Percentiles rank a stretch among this genome's conserved stretches.
Conservation (phyloP, 1,140 invertebrate species). For the Phenacoccus solenopsis region DNA sequence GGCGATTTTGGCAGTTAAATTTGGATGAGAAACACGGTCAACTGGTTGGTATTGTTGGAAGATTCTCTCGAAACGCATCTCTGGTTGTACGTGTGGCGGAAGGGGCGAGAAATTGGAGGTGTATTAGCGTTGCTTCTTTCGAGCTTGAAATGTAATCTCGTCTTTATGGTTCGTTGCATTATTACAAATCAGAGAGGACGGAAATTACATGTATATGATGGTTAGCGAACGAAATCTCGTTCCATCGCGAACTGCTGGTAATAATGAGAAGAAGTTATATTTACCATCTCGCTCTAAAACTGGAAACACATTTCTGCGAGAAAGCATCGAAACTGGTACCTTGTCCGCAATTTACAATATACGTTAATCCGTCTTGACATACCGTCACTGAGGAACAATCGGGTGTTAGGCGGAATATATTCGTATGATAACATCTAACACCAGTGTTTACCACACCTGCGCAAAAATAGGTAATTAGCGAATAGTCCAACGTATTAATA, state of each 20-base stretch:
- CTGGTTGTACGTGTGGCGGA: no score
- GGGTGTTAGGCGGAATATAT: conserved; percentile 25
- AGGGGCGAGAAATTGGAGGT: no score
- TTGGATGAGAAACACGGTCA: no score
- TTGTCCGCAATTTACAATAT: conserved; percentile 26
- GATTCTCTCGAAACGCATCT: no score
- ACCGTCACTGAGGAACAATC: conserved; percentile 27
- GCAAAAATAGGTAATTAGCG: neutral
- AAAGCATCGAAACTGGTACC: conserved; percentile 26
- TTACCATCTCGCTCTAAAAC: conserved; percentile 27
- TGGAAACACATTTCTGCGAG: conserved; percentile 24
- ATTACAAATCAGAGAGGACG: neutral
- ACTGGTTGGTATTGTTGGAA: no score
- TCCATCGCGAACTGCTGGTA: no score
- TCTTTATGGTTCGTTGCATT: neutral
- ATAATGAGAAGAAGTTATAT: no score
- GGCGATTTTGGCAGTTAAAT: no score
- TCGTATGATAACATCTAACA: conserved; percentile 22
- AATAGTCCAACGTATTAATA: neutral
- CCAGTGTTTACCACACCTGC: conserved; percentile 25
- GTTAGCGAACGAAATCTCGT: no score
- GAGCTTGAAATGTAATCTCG: neutral
- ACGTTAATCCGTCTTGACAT: conserved; percentile 25
- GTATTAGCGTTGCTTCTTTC: neutral
- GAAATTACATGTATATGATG: neutral